A percentile compares a stretch with the other conserved stretches of the same genome.
Evolutionary conservation across 2,113 vertebrate genomes (phyloP).

Genomic region (Notarius quadriscutis): DNA sequence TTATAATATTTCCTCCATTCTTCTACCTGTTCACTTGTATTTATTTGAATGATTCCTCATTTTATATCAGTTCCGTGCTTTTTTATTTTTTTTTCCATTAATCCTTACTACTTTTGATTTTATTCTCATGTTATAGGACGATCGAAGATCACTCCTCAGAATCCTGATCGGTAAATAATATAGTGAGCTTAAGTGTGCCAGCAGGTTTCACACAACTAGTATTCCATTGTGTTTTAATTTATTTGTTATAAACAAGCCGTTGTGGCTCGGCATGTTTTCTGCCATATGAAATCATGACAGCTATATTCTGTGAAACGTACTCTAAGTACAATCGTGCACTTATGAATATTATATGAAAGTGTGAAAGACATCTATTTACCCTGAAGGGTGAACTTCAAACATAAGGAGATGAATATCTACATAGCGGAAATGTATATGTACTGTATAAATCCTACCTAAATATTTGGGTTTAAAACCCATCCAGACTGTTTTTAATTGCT

Average conservation of each 20-base stretch:
- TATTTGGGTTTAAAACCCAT: constrained; percentile 53
- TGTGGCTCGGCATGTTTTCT: not conserved
- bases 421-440: constrained; percentile 38
- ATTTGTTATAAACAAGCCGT: constrained; percentile 3
- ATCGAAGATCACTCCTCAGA: not conserved
- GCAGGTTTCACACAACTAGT: constrained; percentile 17
- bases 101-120: not conserved
- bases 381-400: constrained; percentile 7
- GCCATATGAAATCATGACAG: constrained; percentile 11
- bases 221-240: constrained; percentile 27
- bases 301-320: constrained; percentile 64
- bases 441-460: constrained; percentile 42
- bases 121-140: not conserved
- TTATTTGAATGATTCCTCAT: constrained; percentile 33
- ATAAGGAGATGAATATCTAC: constrained; percentile 19
- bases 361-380: constrained; percentile 22
- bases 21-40: constrained; percentile 25
- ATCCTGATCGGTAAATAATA: not conserved
- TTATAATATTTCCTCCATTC: constrained; percentile 19
- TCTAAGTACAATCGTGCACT: constrained; percentile 64
- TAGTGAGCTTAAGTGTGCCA: not conserved
- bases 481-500: constrained; percentile 66
- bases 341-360: constrained; percentile 41
- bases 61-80: not conserved
- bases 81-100: not conserved